Evolutionary conservation across 2,888 invertebrate genomes (phyloP).

Genomic region (Didymodactylos carnosus): DNA sequence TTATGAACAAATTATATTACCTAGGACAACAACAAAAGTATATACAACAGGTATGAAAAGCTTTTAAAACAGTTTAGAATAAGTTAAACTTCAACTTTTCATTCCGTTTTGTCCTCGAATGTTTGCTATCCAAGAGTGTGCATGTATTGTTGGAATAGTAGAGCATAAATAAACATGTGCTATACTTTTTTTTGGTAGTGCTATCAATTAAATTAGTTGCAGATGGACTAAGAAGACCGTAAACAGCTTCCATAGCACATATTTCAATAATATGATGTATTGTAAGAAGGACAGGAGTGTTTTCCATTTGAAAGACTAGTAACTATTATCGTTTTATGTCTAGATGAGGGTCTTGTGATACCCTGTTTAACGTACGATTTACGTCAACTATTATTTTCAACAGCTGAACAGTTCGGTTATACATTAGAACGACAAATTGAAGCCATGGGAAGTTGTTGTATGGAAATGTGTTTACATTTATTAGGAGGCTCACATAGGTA

Average conservation of each 20-base stretch:
- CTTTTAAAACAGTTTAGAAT: no score
- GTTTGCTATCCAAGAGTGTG: no score
- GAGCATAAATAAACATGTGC: no score
- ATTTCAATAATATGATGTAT: no score
- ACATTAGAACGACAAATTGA: conserved; percentile 5
- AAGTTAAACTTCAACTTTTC: no score
- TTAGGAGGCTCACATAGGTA: conserved; percentile 10
- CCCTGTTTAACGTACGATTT: conserved; percentile 1
- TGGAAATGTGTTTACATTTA: conserved; percentile 12
- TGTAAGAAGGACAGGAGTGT: no score
- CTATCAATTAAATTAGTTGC: no score
- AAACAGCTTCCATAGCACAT: no score
- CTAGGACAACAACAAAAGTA: neutral
- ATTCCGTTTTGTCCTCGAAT: no score
- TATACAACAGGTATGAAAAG: neutral
- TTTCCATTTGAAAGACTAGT: neutral
- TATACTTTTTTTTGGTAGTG: no score
- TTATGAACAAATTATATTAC: conserved; percentile 8
- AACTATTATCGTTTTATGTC: neutral
- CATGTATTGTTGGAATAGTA: no score
- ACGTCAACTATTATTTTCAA: neutral
- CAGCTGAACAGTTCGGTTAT: conserved; percentile 4
- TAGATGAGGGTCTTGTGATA: conserved; percentile 11
- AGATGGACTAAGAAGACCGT: no score
- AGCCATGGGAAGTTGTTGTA: conserved; percentile 5